These are phyloP conservation scores for Cosmopolites sordidus DNA, from an alignment of 2,888 invertebrate genomes.

Conservation along the genomic window DNA sequence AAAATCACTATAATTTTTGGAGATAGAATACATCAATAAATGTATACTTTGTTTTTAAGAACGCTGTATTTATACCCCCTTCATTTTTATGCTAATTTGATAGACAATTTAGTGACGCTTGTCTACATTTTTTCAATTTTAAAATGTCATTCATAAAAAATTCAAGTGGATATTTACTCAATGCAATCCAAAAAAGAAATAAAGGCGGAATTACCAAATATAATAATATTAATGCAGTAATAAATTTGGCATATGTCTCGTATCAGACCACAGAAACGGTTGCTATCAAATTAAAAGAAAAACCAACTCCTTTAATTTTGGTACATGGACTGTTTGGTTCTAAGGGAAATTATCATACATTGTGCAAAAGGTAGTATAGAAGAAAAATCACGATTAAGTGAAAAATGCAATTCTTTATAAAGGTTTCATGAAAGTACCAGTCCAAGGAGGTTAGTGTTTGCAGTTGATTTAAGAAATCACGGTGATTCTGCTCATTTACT, in stretches of 20 bases:
- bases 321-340: conserved; percentile 85
- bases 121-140: too few species aligned
- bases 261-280: conserved; percentile 54
- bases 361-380: conserved; percentile 61
- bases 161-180: not conserved
- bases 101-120: too few species aligned
- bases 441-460: conserved; percentile 67
- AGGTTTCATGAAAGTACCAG: conserved; percentile 52
- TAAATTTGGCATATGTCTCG: conserved; percentile 59
- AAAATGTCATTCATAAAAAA: not conserved
- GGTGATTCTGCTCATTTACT: conserved; percentile 83
- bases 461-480: conserved; percentile 90
- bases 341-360: conserved; percentile 80
- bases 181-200: not conserved
- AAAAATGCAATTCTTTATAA: too few species aligned
- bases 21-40: too few species aligned
- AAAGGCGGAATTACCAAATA: conserved; percentile 6
- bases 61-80: too few species aligned
- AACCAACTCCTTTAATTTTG: conserved; percentile 66
- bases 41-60: too few species aligned
- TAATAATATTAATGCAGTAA: conserved; percentile 2
- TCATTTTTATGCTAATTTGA: too few species aligned
- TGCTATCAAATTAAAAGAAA: conserved; percentile 34
- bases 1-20: too few species aligned
- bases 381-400: too few species aligned